Evolutionary conservation across 2,113 vertebrate genomes (phyloP).

Genomic region (Salvator merianae): DNA sequence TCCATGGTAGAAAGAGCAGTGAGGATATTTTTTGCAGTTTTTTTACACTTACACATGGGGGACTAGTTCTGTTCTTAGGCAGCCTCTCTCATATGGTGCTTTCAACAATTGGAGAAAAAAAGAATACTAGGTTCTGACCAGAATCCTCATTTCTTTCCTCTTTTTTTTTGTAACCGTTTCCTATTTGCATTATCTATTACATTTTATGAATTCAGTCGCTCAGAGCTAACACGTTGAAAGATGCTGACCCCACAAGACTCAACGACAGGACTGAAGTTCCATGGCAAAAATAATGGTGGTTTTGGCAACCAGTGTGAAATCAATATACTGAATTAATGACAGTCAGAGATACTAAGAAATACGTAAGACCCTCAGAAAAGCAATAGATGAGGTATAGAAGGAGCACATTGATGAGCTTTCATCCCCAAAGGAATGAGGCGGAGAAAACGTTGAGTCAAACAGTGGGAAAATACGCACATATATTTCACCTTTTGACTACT

Average conservation of each 20-base stretch:
- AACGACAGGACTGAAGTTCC: background rate
- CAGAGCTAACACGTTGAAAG: constrained; percentile 4
- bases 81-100: background rate
- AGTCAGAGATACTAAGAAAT: no score
- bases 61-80: constrained; percentile 20
- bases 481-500: background rate
- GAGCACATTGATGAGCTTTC: background rate
- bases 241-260: background rate
- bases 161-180: constrained; percentile 20
- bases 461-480: background rate
- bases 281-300: background rate
- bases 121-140: background rate
- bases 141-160: no score
- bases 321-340: background rate
- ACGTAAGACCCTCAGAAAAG: background rate
- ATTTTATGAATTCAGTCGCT: background rate
- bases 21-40: constrained; percentile 8
- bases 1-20: background rate
- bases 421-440: background rate
- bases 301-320: background rate
- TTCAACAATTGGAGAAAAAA: background rate
- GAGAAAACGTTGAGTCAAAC: background rate
- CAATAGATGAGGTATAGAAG: background rate
- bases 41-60: background rate
- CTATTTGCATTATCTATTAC: constrained; percentile 7